Evolutionary conservation across 2,888 invertebrate genomes (phyloP).

Genomic region (Dolichopus griseipennis): DNA sequence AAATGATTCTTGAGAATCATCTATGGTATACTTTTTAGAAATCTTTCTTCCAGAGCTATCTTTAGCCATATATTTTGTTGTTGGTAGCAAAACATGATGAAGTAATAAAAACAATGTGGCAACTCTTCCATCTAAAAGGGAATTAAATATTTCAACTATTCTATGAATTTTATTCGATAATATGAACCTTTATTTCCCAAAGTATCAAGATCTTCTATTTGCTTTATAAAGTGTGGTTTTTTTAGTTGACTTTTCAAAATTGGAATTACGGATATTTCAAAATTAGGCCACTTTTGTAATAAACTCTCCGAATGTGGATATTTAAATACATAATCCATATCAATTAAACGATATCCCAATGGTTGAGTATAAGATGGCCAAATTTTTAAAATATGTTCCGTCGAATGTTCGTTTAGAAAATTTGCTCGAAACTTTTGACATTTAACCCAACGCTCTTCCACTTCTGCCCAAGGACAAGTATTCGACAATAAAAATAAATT

Average conservation of each 20-base stretch:
- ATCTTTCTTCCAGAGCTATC: not conserved
- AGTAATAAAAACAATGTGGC: not conserved
- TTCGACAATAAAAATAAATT: not conserved
- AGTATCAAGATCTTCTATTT: not conserved
- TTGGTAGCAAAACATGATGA: not conserved
- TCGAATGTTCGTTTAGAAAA: not conserved
- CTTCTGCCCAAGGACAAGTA: constrained; percentile 1
- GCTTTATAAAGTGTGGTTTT: not conserved
- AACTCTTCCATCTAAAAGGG: not conserved
- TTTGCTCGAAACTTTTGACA: not conserved
- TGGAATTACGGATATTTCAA: not conserved
- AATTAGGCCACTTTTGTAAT: not conserved
- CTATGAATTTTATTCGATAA: not conserved
- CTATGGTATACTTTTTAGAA: constrained; percentile 7
- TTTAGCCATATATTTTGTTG: not conserved
- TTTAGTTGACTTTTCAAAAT: not conserved
- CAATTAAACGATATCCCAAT: not conserved
- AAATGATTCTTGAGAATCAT: constrained; percentile 10
- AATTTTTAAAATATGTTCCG: constrained; percentile 1
- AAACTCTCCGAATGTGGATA: not conserved
- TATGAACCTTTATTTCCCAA: not conserved
- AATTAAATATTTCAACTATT: not conserved
- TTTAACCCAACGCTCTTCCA: not conserved
- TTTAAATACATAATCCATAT: not conserved
- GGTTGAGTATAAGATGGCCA: not conserved